Evolutionary conservation across 2,888 invertebrate genomes (phyloP).

Genomic region (Muschampia plurimacula): DNA sequence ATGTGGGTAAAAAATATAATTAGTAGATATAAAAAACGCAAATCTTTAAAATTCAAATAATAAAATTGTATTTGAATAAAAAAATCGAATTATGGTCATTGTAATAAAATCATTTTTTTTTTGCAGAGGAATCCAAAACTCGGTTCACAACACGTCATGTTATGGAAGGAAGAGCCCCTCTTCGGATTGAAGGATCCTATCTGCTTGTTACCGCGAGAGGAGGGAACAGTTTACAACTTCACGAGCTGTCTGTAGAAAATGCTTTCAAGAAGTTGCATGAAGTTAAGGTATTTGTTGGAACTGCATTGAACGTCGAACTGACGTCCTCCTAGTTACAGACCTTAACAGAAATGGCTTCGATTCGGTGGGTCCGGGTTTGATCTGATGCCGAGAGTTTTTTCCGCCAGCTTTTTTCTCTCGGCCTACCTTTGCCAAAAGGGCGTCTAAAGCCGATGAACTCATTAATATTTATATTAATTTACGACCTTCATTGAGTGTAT

Average conservation of each 20-base stretch:
- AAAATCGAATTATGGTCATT: too few species aligned
- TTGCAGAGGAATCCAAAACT: constrained; percentile 69
- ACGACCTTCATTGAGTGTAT: too few species aligned
- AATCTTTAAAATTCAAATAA: neutral
- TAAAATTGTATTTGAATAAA: neutral
- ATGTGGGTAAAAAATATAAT: too few species aligned
- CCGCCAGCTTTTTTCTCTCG: too few species aligned
- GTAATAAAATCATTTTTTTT: neutral
- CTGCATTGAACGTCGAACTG: neutral
- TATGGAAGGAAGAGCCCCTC: constrained; percentile 85
- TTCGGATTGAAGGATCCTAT: constrained; percentile 74
- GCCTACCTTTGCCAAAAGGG: too few species aligned
- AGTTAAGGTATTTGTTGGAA: constrained; percentile 74
- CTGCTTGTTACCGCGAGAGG: constrained; percentile 80
- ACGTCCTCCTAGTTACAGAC: too few species aligned
- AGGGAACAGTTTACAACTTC: constrained; percentile 84
- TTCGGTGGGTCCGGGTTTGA: too few species aligned
- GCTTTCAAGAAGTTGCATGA: constrained; percentile 81
- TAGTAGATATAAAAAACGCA: too few species aligned
- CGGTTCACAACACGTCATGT: constrained; percentile 80
- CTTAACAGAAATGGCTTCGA: too few species aligned
- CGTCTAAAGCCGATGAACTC: too few species aligned
- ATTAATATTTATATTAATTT: too few species aligned
- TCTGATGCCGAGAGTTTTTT: too few species aligned
- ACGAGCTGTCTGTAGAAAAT: constrained; percentile 75